Conservation (phyloP, 2,113 vertebrate species). For the Anarhynchus alexandrinus region DNA sequence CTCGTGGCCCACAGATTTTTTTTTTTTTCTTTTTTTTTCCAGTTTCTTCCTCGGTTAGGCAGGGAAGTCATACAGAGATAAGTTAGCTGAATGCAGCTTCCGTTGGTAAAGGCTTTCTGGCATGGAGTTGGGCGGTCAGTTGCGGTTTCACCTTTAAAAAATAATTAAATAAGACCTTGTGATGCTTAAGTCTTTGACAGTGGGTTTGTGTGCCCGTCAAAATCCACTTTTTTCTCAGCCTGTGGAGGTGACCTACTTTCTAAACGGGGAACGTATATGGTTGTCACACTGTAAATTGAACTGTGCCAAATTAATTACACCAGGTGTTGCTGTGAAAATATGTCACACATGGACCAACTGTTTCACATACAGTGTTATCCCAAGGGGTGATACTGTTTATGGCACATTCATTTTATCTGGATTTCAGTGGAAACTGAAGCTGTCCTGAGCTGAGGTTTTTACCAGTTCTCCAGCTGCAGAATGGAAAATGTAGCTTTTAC, state of each 20-base stretch:
- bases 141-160: not conserved
- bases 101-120: not conserved
- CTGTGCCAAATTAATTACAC: not conserved
- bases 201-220: not conserved
- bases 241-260: slow-evolving; percentile 40
- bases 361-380: not conserved
- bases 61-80: not conserved
- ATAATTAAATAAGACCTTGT: not conserved
- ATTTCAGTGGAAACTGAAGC: not conserved
- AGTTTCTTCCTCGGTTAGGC: not conserved
- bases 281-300: not conserved
- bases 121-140: not conserved
- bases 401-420: not conserved
- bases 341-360: not conserved
- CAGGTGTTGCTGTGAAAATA: slow-evolving; percentile 16
- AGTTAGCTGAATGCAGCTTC: not conserved
- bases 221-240: not conserved
- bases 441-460: not conserved
- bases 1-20: not conserved
- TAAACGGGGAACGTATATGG: not conserved
- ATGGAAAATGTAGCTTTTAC: not conserved
- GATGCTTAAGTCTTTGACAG: not conserved
- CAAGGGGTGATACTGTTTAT: not conserved
- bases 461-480: not conserved
- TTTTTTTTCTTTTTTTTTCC: not conserved